A percentile compares a stretch with the other conserved stretches of the same genome.
Conservation (phyloP, 2,888 invertebrate species). For the Alitta virens region DNA sequence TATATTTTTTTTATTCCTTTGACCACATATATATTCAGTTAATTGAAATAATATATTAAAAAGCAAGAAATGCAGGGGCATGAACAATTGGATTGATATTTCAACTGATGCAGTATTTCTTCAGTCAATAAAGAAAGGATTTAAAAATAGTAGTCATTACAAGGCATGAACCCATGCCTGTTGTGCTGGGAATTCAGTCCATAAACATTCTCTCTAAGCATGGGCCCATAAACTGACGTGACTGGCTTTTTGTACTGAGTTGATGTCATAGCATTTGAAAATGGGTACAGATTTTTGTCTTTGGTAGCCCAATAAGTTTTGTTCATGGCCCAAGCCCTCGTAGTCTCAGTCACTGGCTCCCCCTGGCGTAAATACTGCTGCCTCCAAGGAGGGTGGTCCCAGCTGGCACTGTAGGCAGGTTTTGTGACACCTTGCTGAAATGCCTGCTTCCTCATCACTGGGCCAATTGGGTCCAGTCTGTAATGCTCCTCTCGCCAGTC, state of each 20-base stretch:
- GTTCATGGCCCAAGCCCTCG: conserved; percentile 47
- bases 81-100: no score
- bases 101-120: no score
- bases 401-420: conserved; percentile 13
- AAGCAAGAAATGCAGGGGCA: no score
- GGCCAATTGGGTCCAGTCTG: conserved; percentile 23
- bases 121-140: not conserved
- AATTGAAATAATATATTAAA: no score
- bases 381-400: conserved; percentile 25
- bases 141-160: conserved; percentile 52
- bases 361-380: conserved; percentile 32
- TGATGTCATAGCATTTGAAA: conserved; percentile 54
- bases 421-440: conserved; percentile 21
- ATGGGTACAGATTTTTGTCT: conserved; percentile 49
- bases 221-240: conserved; percentile 52
- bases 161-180: conserved; percentile 52
- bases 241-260: conserved; percentile 50
- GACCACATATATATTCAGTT: no score
- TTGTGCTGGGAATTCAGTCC: conserved; percentile 53
- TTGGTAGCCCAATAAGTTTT: conserved; percentile 31
- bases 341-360: conserved; percentile 42
- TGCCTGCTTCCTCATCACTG: conserved; percentile 24
- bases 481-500: conserved; percentile 28
- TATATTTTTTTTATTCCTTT: no score
- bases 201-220: conserved; percentile 46